phyloP scores from a whole-genome alignment of 2,113 vertebrate species.

The Todiramphus chloris region DNA sequence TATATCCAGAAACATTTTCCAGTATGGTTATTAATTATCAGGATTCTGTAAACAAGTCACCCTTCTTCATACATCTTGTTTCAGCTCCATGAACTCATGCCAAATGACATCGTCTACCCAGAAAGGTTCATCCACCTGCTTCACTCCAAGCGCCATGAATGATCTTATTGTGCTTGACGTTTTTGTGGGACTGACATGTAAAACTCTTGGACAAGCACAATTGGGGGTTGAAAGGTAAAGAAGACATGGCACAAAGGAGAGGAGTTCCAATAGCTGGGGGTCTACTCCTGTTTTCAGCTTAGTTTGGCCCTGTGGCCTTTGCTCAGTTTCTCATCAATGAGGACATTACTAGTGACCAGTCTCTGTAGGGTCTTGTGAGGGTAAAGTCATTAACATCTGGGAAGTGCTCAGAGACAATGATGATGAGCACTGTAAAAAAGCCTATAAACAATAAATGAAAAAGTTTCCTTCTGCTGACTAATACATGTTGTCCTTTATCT shows the following conservation, averaged over 20 bases:
- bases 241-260: not conserved
- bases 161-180: not conserved
- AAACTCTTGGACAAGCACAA: not conserved
- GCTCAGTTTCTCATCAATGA: not conserved
- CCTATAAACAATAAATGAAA: not conserved
- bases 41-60: slow-evolving; percentile 46
- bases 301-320: not conserved
- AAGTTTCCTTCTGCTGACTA: not conserved
- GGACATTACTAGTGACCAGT: not conserved
- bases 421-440: not conserved
- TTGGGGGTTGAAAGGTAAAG: not conserved
- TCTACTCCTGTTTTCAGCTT: not conserved
- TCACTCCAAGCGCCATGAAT: not conserved
- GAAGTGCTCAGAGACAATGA: not conserved
- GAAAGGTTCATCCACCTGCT: slow-evolving; percentile 25
- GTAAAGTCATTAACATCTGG: not conserved
- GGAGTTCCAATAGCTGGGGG: not conserved
- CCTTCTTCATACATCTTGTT: slow-evolving; percentile 24
- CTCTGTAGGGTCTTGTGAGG: not conserved
- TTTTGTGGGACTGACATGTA: not conserved
- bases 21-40: slow-evolving; percentile 48
- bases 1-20: slow-evolving; percentile 43
- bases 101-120: not conserved
- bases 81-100: not conserved
- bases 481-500: not conserved